These are phyloP conservation scores for Deroptyus accipitrinus DNA, from an alignment of 2,113 vertebrate species.

Conservation along the genomic window DNA sequence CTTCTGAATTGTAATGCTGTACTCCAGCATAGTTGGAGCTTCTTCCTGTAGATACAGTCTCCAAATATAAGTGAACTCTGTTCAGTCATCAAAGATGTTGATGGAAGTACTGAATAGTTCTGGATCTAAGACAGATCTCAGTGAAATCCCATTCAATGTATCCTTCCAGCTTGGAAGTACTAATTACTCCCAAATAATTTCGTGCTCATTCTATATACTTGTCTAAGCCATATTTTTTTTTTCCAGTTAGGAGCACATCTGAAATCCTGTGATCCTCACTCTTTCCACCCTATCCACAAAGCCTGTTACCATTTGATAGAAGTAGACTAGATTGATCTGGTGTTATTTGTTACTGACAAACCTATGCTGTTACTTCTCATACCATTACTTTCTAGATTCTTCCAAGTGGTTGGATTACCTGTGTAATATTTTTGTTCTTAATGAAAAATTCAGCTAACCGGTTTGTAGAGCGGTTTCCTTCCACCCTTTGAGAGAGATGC, in stretches of 20 bases:
- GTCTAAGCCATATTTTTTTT: not conserved
- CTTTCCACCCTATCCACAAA: not conserved
- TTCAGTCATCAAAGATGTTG: not conserved
- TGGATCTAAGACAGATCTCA: not conserved
- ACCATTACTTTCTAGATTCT: not conserved
- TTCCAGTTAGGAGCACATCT: not conserved
- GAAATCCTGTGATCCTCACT: not conserved
- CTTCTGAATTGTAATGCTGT: not conserved
- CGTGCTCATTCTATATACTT: not conserved
- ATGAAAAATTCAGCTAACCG: not conserved
- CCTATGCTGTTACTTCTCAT: not conserved
- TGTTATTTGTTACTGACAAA: not conserved
- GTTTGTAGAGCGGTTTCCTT: not conserved
- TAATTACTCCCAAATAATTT: not conserved
- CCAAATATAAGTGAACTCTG: not conserved
- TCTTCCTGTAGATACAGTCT: not conserved
- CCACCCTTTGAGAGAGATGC: not conserved
- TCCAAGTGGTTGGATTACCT: not conserved
- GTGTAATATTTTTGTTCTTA: not conserved
- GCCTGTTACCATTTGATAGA: not conserved
- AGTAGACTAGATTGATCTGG: not conserved
- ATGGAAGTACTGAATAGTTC: not conserved
- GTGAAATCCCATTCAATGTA: not conserved
- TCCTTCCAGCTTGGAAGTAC: not conserved
- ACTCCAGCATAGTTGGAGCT: not conserved